phyloP scores from a whole-genome alignment of 1,140 invertebrate genomes.

The Musca domestica region DNA sequence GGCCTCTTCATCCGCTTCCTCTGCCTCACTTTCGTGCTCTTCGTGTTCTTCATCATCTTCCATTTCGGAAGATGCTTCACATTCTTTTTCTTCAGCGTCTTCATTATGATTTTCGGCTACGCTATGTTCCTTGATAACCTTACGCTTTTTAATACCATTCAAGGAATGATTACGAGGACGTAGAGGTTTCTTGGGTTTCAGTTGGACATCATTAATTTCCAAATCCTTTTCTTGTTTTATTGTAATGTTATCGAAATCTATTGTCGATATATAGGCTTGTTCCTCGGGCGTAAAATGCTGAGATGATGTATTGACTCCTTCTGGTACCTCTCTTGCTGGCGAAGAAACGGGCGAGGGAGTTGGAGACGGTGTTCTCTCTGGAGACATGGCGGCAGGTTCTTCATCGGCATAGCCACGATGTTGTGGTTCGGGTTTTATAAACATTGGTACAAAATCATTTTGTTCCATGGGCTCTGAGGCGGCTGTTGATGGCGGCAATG shows the following conservation, averaged over 20 bases:
- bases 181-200: constrained; percentile 26
- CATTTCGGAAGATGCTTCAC: not conserved
- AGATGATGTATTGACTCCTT: not conserved
- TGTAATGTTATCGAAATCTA: constrained; percentile 39
- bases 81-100: not conserved
- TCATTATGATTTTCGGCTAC: constrained; percentile 11
- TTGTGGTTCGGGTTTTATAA: constrained; percentile 43
- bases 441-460: constrained; percentile 12
- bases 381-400: not conserved
- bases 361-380: not conserved
- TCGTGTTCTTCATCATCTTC: not conserved
- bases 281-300: constrained; percentile 29
- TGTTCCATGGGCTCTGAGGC: not conserved
- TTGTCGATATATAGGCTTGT: constrained; percentile 34
- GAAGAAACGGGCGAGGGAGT: too few species aligned
- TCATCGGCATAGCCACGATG: constrained; percentile 24
- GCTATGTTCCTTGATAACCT: not conserved
- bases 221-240: constrained; percentile 43
- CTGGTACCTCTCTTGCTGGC: not conserved
- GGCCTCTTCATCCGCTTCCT: constrained; percentile 14
- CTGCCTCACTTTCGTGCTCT: not conserved
- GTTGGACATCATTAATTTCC: constrained; percentile 31
- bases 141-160: constrained; percentile 7
- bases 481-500: constrained; percentile 23
- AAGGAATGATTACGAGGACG: constrained; percentile 25